phyloP scores from a whole-genome alignment of 2,797 vertebrate species.

The Stomatorhinus walkeri region DNA sequence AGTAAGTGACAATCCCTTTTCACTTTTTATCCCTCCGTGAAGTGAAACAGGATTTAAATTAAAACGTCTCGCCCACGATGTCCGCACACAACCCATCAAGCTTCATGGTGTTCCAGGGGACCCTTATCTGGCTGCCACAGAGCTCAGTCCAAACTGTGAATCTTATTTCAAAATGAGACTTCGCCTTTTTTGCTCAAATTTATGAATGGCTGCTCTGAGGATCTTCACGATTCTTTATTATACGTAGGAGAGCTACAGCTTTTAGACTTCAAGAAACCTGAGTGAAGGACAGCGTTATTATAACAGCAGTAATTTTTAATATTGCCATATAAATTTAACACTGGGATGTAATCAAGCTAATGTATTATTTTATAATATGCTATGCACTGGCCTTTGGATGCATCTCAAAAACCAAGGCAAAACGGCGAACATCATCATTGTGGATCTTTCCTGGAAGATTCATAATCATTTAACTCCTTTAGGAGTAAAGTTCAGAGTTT shows the following conservation, averaged over 20 bases:
- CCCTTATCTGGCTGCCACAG: conserved; percentile 3
- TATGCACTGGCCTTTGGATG: not conserved
- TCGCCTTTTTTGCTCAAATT: not conserved
- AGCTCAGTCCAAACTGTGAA: not conserved
- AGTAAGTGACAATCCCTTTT: conserved; percentile 1
- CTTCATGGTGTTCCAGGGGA: not conserved
- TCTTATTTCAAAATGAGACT: not conserved
- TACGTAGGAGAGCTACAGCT: not conserved
- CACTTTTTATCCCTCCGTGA: conserved; percentile 4
- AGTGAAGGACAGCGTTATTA: not conserved
- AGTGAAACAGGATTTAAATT: conserved; percentile 18
- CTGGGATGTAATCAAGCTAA: not conserved
- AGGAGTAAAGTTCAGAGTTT: not conserved
- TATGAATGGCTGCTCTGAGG: not conserved
- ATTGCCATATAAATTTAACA: not conserved
- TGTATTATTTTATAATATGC: not conserved
- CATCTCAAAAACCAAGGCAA: not conserved
- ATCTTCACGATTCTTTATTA: not conserved
- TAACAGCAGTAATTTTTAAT: not conserved
- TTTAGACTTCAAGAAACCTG: not conserved
- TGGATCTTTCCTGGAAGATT: not conserved
- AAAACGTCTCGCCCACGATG: not conserved
- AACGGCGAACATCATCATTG: not conserved
- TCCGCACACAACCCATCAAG: conserved; percentile 1
- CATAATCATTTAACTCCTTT: not conserved